Conservation (phyloP, 2,888 invertebrate species). For the Cryptocheilus praepositus region DNA sequence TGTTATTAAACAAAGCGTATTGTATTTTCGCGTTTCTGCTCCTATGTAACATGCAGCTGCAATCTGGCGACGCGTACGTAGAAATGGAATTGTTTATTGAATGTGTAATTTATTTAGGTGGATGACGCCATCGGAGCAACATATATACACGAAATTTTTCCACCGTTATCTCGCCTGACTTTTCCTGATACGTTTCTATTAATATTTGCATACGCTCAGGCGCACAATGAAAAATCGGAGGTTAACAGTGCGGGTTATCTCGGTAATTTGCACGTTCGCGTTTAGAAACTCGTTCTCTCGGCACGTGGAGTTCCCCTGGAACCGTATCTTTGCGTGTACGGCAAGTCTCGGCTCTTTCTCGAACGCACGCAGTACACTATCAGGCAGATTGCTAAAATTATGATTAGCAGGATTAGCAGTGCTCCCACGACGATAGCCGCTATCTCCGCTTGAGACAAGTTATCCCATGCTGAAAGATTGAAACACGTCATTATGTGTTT, state of each 20-base stretch:
- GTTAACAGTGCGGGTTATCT: background rate
- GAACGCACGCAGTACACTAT: slow-evolving; percentile 80
- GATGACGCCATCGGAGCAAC: no score
- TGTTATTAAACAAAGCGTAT: no score
- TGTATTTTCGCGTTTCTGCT: no score
- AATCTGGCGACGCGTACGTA: no score
- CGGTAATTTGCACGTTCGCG: background rate
- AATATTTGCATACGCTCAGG: no score
- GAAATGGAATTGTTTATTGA: no score
- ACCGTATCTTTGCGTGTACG: slow-evolving; percentile 73
- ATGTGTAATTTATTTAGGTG: no score
- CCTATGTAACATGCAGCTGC: no score
- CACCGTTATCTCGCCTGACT: no score
- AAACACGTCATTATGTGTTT: slow-evolving; percentile 8
- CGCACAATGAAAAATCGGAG: background rate
- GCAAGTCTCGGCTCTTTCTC: slow-evolving; percentile 79
- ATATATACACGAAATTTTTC: no score
- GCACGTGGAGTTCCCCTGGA: slow-evolving; percentile 62
- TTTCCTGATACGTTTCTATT: no score
- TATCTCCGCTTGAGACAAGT: slow-evolving; percentile 77
- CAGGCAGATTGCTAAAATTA: slow-evolving; percentile 78
- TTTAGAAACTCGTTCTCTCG: slow-evolving; percentile 62
- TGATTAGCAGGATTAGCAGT: slow-evolving; percentile 79
- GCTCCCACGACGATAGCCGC: slow-evolving; percentile 84
- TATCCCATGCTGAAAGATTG: slow-evolving; percentile 73